Conservation (phyloP, 2,113 vertebrate species). For the Dunckerocampus dactyliophorus region DNA sequence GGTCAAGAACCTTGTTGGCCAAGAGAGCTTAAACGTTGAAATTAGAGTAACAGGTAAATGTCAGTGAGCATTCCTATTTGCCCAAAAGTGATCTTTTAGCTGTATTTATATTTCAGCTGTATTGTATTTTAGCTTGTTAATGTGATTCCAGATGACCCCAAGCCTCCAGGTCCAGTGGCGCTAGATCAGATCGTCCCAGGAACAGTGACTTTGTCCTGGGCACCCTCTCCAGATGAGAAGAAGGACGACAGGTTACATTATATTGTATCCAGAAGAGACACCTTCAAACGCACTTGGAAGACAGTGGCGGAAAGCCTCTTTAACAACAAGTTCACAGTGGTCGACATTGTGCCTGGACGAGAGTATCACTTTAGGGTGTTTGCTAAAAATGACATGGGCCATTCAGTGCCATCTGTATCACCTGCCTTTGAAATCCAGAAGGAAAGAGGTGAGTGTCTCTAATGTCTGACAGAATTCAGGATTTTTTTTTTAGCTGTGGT, state of each 20-base stretch:
- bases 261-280: constrained; percentile 76
- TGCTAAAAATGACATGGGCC: constrained; percentile 83
- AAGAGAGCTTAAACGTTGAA: constrained; percentile 74
- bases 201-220: constrained; percentile 83
- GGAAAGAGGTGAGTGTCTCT: constrained; percentile 65
- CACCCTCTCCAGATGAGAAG: constrained; percentile 81
- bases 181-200: constrained; percentile 78
- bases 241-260: constrained; percentile 77
- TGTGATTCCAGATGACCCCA: constrained; percentile 73
- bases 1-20: constrained; percentile 71
- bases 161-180: constrained; percentile 76
- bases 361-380: constrained; percentile 86
- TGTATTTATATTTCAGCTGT: too few species aligned
- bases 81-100: too few species aligned
- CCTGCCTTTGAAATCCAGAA: constrained; percentile 71
- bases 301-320: constrained; percentile 77
- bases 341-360: constrained; percentile 75
- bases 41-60: constrained; percentile 81
- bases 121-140: not conserved
- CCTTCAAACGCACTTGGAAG: constrained; percentile 71
- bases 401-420: constrained; percentile 77
- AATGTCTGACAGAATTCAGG: not conserved
- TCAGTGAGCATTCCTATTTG: not conserved
- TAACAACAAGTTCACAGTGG: constrained; percentile 82
- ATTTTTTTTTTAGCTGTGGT: too few species aligned